These are phyloP conservation scores for Chionoecetes opilio DNA, from an alignment of 1,140 invertebrate genomes.

Conservation along the genomic window DNA sequence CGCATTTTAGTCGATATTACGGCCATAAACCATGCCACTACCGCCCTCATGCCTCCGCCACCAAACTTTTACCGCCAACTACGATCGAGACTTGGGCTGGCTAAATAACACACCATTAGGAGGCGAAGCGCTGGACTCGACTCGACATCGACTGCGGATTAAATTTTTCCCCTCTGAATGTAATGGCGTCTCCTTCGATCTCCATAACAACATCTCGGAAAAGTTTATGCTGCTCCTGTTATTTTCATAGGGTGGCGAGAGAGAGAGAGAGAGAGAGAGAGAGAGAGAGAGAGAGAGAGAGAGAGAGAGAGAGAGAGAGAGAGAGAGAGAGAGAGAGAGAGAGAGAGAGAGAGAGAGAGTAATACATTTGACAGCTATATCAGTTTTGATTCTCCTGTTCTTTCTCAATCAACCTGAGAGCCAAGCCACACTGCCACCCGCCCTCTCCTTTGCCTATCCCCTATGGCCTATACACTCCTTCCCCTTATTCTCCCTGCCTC, in stretches of 20 bases:
- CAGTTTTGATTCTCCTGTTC: not conserved
- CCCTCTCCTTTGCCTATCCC: too few species aligned
- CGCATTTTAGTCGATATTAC: constrained; percentile 29
- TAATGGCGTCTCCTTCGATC: not conserved
- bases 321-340: constrained; percentile 3
- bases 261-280: not conserved
- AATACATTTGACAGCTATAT: not conserved
- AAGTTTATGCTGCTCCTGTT: too few species aligned
- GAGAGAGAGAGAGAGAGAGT: not conserved
- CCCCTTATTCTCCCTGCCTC: not conserved
- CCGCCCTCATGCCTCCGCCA: not conserved
- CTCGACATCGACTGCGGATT: too few species aligned
- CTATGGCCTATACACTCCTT: too few species aligned
- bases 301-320: constrained; percentile 23
- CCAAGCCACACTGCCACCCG: not conserved
- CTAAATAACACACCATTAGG: not conserved
- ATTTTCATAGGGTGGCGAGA: too few species aligned
- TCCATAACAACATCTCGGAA: too few species aligned
- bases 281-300: constrained; percentile 34
- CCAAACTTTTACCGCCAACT: not conserved
- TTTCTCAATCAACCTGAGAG: not conserved
- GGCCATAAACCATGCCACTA: constrained; percentile 4
- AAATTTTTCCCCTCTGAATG: too few species aligned
- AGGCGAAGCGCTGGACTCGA: too few species aligned
- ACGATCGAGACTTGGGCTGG: too few species aligned